phyloP scores from a whole-genome alignment of 1,140 invertebrate genomes.

The Platyura marginata region DNA sequence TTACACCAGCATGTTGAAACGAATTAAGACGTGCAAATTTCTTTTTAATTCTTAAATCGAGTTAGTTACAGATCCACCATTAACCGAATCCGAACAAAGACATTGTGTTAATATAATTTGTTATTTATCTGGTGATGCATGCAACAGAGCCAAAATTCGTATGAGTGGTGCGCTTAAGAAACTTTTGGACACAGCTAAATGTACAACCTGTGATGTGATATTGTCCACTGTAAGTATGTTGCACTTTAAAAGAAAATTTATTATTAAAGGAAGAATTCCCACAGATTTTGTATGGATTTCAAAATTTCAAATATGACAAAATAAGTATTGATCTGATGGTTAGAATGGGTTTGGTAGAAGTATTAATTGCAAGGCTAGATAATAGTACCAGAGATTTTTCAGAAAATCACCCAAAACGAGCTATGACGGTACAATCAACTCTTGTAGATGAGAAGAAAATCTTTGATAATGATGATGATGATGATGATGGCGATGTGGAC shows the following conservation, averaged over 20 bases:
- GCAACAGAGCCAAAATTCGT: conserved; percentile 21
- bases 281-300: conserved; percentile 17
- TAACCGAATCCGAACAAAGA: conserved; percentile 14
- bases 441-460: too few relatives aligned
- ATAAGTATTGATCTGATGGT: conserved; percentile 21
- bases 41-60: neutral
- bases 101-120: conserved; percentile 22
- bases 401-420: neutral
- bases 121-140: conserved; percentile 17
- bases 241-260: too few relatives aligned
- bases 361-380: conserved; percentile 18
- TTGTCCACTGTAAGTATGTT: conserved; percentile 12
- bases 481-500: neutral
- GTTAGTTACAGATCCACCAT: conserved; percentile 6
- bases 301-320: conserved; percentile 23
- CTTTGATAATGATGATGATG: too few relatives aligned
- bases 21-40: neutral
- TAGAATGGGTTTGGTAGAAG: conserved; percentile 15
- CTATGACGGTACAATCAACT: too few relatives aligned
- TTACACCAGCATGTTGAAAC: neutral
- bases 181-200: conserved; percentile 16
- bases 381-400: conserved; percentile 2
- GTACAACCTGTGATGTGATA: conserved; percentile 15
- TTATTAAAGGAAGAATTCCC: too few relatives aligned
- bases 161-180: conserved; percentile 18